These are phyloP conservation scores for Bradynema listronoti DNA, from an alignment of 1,140 invertebrate species.

Conservation along the genomic window DNA sequence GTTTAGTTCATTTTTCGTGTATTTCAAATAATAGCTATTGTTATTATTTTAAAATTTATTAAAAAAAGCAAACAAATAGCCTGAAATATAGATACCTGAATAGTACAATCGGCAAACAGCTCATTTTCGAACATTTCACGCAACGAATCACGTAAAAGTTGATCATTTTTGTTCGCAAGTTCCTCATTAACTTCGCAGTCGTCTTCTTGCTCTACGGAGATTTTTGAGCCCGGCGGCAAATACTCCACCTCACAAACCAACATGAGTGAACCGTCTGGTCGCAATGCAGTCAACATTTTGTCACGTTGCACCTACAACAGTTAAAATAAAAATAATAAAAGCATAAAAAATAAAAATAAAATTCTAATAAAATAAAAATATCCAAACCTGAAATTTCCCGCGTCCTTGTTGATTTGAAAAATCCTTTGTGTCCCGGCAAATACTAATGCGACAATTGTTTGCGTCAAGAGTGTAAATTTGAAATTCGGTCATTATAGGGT, in stretches of 20 bases:
- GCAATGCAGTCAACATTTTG: constrained; percentile 37
- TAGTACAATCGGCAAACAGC: constrained; percentile 44
- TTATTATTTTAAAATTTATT: background rate
- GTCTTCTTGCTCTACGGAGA: constrained; percentile 50
- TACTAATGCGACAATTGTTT: constrained; percentile 37
- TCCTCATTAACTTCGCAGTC: constrained; percentile 40
- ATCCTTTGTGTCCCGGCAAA: constrained; percentile 55
- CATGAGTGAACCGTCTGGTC: constrained; percentile 42
- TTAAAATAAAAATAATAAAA: too few relatives aligned
- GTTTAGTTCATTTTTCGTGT: constrained; percentile 10
- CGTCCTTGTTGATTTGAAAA: constrained; percentile 56
- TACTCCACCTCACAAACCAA: constrained; percentile 52
- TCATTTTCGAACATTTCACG: constrained; percentile 46
- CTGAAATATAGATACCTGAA: constrained; percentile 13
- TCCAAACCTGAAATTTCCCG: constrained; percentile 55
- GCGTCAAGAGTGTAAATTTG: constrained; percentile 53
- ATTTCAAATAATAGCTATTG: constrained; percentile 15
- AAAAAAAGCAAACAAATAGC: background rate
- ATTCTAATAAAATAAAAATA: too few relatives aligned
- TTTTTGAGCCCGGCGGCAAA: constrained; percentile 48
- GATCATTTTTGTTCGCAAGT: constrained; percentile 9
- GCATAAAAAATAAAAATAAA: too few relatives aligned
- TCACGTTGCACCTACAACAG: constrained; percentile 36
- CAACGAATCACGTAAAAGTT: constrained; percentile 23
- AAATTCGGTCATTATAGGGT: constrained; percentile 56